Conservation (phyloP, 2,888 invertebrate genomes). For the Cynaeus angustus region DNA sequence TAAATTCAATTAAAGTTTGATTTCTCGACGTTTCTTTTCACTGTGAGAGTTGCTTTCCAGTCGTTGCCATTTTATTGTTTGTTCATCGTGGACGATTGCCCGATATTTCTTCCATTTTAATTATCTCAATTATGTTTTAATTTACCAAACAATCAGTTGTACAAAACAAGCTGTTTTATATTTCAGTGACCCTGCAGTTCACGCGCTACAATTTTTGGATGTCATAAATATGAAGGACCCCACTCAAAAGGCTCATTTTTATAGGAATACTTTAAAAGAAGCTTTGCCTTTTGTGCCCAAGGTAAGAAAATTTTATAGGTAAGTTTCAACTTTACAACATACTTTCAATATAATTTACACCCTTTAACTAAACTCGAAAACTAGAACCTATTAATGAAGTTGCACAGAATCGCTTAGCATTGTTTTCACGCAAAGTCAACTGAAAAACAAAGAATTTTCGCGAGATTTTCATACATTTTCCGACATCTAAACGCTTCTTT, state of each 20-base stretch:
- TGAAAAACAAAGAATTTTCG: slow-evolving; percentile 16
- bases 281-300: slow-evolving; percentile 91
- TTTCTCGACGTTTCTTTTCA: too few relatives aligned
- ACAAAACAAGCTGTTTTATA: slow-evolving; percentile 8
- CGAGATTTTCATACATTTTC: slow-evolving; percentile 28
- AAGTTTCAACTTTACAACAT: too few relatives aligned
- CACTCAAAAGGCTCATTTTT: slow-evolving; percentile 91
- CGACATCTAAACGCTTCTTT: slow-evolving; percentile 37
- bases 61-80: too few relatives aligned
- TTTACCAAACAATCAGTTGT: slow-evolving; percentile 25
- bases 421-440: slow-evolving; percentile 4
- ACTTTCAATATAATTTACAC: too few relatives aligned
- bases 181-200: slow-evolving; percentile 89
- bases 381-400: slow-evolving; percentile 22
- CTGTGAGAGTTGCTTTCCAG: too few relatives aligned
- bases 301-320: slow-evolving; percentile 75
- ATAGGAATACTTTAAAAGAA: slow-evolving; percentile 89
- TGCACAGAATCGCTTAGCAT: slow-evolving; percentile 9
- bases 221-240: slow-evolving; percentile 94
- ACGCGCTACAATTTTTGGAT: slow-evolving; percentile 94
- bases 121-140: too few relatives aligned
- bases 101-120: too few relatives aligned
- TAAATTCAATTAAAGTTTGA: too few relatives aligned
- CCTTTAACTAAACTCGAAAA: too few relatives aligned
- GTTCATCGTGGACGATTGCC: too few relatives aligned